A percentile compares a stretch with the other conserved stretches of the same genome.
phyloP scores from a whole-genome alignment of 2,113 vertebrate genomes.

The Channa argus region DNA sequence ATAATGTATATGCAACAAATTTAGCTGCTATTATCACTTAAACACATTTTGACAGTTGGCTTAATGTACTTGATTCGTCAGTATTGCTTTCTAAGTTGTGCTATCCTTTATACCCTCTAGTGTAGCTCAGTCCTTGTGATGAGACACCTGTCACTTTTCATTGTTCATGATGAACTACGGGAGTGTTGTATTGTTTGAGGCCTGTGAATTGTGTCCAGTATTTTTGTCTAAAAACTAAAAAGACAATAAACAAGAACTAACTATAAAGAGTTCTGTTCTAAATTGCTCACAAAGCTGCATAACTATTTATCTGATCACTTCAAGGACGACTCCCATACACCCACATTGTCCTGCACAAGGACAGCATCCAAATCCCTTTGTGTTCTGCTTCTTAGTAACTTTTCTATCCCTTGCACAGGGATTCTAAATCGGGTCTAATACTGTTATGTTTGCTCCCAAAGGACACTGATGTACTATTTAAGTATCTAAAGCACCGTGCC shows the following conservation, averaged over 20 bases:
- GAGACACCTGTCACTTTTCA: too few relatives aligned
- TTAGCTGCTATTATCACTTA: not conserved
- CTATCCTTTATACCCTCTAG: not conserved
- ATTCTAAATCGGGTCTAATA: constrained; percentile 56
- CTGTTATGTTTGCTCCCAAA: constrained; percentile 62
- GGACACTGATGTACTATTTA: constrained; percentile 44
- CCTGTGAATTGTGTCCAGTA: too few relatives aligned
- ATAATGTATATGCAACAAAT: not conserved
- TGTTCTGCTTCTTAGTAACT: constrained; percentile 48
- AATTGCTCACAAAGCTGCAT: not conserved
- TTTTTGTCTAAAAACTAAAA: too few relatives aligned
- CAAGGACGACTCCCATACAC: constrained; percentile 50
- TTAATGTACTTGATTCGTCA: constrained; percentile 11
- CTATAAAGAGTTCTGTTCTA: not conserved
- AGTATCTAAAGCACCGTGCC: constrained; percentile 43
- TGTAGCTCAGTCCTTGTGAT: too few relatives aligned
- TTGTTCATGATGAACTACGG: too few relatives aligned
- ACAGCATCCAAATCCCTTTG: constrained; percentile 58
- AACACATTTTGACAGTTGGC: not conserved
- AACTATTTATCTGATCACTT: constrained; percentile 32
- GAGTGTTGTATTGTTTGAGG: too few relatives aligned
- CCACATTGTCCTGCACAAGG: constrained; percentile 43
- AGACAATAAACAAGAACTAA: too few relatives aligned
- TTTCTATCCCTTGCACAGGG: constrained; percentile 50
- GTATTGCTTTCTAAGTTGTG: not conserved